Base-by-base conservation (phyloP, 2,888 invertebrate species). In the Ecdyonurus torrentis region DNA sequence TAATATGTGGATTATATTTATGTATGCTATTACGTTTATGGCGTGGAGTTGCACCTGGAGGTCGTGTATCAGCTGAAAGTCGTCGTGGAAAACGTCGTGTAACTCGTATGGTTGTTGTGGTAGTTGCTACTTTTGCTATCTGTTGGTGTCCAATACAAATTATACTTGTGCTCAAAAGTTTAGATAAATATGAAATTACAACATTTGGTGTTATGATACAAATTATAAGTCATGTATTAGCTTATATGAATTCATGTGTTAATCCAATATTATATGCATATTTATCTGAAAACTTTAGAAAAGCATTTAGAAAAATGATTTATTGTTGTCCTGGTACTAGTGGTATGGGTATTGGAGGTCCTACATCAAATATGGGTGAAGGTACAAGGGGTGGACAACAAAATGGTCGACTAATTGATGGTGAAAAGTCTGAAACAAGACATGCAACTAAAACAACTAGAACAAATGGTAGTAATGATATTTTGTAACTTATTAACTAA, bases 81-180 rank as follows among this genome's bases (percentile, higher is more conserved):
- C 82, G 88, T 66, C 81, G 90, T 67, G 89, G 91, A 66, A 90
- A 91, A 76, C 86, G 87, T 75, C 82, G 92, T 67, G 95, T 94
- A 50, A 96, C 95, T 3, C 81, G 91, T 67, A 87, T 96, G 86
- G 93, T 96, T 22, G 84, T 93, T 65, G 87, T 92, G 62, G 91
- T 94, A 62, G 91, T 94, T 1, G 85, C 91, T 61, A 91, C 91
- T 60, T 96, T 96, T 75, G 93, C 94, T 22, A 81, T 92, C 55
- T 93, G 94, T 77, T 95, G 95, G 95, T 84, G 89, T 70, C 96
- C 96, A 24, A 90, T 96, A 72, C 93, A 94, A 80, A 87, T 93
- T n/a, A 71, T 74, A n/a, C 69, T 75, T n/a, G 68, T 75, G 62
- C 69, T 77, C 58, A 74, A 75, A 66, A 72, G 72, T 63, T 71